Percentiles rank a stretch among this genome's conserved stretches.
These are phyloP conservation scores for Iguana delicatissima DNA, from an alignment of 2,797 vertebrate species.

Conservation along the genomic window DNA sequence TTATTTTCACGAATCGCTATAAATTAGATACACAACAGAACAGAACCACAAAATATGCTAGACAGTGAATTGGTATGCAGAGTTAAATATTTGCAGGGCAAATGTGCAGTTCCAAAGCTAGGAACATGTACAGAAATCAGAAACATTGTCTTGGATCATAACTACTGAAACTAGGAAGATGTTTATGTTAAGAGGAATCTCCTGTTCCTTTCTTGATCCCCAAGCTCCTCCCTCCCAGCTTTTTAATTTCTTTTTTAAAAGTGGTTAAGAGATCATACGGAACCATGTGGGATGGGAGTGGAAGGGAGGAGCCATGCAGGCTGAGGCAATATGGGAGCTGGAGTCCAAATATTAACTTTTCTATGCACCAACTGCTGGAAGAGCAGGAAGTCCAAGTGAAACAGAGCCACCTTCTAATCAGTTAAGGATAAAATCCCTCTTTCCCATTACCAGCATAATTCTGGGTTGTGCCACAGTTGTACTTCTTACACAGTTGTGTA, in stretches of 20 bases:
- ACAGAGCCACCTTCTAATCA: background rate
- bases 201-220: background rate
- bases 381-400: background rate
- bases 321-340: too few species aligned
- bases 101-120: conserved; percentile 61
- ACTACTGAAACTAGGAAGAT: background rate
- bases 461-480: too few species aligned
- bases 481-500: too few species aligned
- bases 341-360: too few species aligned
- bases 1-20: conserved; percentile 67
- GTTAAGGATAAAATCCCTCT: background rate
- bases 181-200: background rate
- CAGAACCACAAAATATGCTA: conserved; percentile 54
- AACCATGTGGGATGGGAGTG: background rate
- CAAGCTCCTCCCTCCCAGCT: too few species aligned
- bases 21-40: conserved; percentile 61
- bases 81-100: conserved; percentile 67
- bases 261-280: background rate
- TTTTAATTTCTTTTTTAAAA: too few species aligned
- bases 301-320: too few species aligned
- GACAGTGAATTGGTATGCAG: conserved; percentile 17
- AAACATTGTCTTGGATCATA: background rate
- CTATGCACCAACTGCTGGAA: background rate
- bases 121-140: background rate
- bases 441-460: too few species aligned